Base-by-base conservation (phyloP, 2,888 invertebrate genomes). In the Meteorus colon region DNA sequence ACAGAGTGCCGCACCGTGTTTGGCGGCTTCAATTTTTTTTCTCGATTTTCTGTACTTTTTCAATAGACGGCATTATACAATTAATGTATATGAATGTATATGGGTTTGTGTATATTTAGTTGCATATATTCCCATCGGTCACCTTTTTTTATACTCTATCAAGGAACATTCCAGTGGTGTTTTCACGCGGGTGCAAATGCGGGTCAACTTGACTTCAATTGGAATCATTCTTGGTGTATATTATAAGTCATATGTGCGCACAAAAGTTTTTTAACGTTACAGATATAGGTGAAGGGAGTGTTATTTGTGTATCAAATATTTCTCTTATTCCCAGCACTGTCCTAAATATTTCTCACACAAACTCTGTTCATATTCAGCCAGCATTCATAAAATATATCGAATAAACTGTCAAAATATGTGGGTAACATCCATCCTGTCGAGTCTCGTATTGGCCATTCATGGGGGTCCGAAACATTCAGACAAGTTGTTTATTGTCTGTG, bases 1-100 rank as follows among this genome's bases (percentile, higher is more conserved):
- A 60, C 41, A 59, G 41, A 51, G 31, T 29, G 67, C 19, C n/a
- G 51, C 31, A 31, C 24, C 19, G 69, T 69, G 69, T 51, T 69
- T 34, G 34, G 29, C 55, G 55, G 48, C 31, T 55, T 51, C 31
- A 6, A 19, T 34, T n/a, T 55, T 51, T 69, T 51, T 55, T 55
- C 8, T 16, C n/a, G 5, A n/a, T 19, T 19, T 24, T 55, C n/a
- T 24, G 5, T 19, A 19, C 19, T 41, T 12, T 41, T 41, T 1
- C 0, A n/a, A 55, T 10, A 55, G n/a, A 55, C 19, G 2, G 19
- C 55, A 55, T 55, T 55, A 55, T 55, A 24, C 55, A 24, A 55
- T 55, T 55, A 55, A 55, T 6, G 1, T 55, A 55, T 19, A 2
- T 55, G 19, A 19, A 55, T 55, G n/a, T 8, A 55, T 19, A 10